Evolutionary conservation across 1,140 invertebrate genomes (phyloP).

Genomic region (Ceratina australensis): DNA sequence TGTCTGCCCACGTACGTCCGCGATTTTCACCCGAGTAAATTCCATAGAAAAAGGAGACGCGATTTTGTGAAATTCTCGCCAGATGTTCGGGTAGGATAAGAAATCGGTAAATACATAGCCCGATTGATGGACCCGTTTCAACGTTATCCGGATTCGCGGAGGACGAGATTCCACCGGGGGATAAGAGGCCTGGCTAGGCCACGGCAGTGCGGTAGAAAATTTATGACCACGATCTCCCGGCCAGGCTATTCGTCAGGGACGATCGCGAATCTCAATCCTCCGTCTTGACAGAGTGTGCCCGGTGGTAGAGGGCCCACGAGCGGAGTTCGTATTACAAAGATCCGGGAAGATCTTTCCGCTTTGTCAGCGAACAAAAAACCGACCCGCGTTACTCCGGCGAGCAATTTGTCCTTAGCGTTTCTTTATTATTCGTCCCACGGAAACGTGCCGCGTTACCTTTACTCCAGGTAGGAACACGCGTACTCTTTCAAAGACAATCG

Average conservation of each 20-base stretch:
- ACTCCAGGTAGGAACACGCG: neutral
- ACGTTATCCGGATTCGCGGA: neutral
- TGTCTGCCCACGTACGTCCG: neutral
- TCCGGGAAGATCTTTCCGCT: slow-evolving; percentile 42
- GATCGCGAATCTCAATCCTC: slow-evolving; percentile 65
- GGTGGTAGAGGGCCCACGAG: slow-evolving; percentile 29
- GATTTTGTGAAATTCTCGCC: too few species aligned
- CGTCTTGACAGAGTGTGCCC: slow-evolving; percentile 40
- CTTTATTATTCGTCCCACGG: slow-evolving; percentile 25
- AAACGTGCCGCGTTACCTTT: slow-evolving; percentile 1
- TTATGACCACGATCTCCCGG: slow-evolving; percentile 60
- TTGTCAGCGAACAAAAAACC: slow-evolving; percentile 45
- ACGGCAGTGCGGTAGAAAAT: slow-evolving; percentile 48
- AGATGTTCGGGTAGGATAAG: neutral
- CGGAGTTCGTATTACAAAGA: slow-evolving; percentile 57
- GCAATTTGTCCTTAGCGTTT: slow-evolving; percentile 47
- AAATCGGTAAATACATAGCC: neutral
- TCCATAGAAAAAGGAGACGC: too few species aligned
- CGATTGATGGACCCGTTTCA: neutral
- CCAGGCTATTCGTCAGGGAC: slow-evolving; percentile 56
- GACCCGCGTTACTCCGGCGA: slow-evolving; percentile 2
- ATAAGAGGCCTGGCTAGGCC: slow-evolving; percentile 13
- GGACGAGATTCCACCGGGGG: neutral
- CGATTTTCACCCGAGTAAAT: too few species aligned
- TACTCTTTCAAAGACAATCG: neutral